Conservation (phyloP, 1,140 invertebrate species). For the Paracyclopina nana region DNA sequence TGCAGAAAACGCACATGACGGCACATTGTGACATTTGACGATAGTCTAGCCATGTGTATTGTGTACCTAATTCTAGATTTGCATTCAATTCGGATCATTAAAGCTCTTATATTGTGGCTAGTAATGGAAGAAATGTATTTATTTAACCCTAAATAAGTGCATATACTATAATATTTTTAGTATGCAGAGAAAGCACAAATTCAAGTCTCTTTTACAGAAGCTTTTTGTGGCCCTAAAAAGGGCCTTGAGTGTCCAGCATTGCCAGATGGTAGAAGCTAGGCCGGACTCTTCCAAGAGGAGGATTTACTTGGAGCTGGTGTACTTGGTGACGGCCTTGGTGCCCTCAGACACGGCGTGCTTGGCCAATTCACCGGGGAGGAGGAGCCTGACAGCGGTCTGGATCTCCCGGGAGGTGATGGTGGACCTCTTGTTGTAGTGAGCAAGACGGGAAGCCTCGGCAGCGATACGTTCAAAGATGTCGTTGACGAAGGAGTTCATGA, state of each 20-base stretch:
- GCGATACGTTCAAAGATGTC: constrained; percentile 47
- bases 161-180: too few species aligned
- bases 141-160: too few species aligned
- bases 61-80: too few species aligned
- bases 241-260: neutral
- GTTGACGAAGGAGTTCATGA: constrained; percentile 38
- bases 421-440: constrained; percentile 47
- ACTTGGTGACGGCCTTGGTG: constrained; percentile 37
- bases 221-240: neutral
- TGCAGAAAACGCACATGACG: too few species aligned
- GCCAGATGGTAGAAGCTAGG: neutral
- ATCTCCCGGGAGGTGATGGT: constrained; percentile 38
- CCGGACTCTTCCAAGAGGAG: neutral
- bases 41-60: too few species aligned
- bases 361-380: constrained; percentile 39
- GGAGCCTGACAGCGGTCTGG: constrained; percentile 37
- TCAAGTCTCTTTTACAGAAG: too few species aligned
- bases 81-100: too few species aligned
- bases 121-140: too few species aligned
- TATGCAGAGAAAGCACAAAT: too few species aligned
- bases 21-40: too few species aligned
- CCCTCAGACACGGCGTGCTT: constrained; percentile 39
- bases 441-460: constrained; percentile 41
- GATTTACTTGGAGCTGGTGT: constrained; percentile 33
- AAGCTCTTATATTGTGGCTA: too few species aligned